Conservation (phyloP, 2,797 vertebrate genomes). For the Phrynocephalus vlangalii region DNA sequence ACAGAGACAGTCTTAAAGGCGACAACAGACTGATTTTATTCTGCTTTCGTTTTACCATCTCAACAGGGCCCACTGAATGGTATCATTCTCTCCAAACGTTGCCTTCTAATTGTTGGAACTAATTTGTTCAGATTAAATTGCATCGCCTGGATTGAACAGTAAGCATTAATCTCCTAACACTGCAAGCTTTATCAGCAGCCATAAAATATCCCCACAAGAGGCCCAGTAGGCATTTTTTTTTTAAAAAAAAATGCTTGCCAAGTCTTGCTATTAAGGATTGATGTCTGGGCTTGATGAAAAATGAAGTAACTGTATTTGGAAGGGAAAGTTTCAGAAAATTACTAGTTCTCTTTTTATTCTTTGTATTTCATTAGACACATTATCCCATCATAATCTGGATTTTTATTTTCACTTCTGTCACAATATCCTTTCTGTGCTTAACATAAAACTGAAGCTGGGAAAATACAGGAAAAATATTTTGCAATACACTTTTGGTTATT, state of each 20-base stretch:
- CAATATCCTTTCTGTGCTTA: constrained; percentile 60
- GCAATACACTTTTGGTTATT: not conserved
- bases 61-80: constrained; percentile 52
- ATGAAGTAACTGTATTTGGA: constrained; percentile 58
- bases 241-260: constrained; percentile 34
- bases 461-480: not conserved
- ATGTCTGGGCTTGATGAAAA: constrained; percentile 50
- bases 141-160: constrained; percentile 26
- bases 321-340: constrained; percentile 45
- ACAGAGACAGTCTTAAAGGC: constrained; percentile 41
- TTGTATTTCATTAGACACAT: constrained; percentile 34
- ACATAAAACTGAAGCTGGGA: not conserved
- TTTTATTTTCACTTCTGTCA: constrained; percentile 30
- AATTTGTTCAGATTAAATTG: constrained; percentile 57
- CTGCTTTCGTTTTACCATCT: constrained; percentile 43
- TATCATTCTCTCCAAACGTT: constrained; percentile 30
- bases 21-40: constrained; percentile 33
- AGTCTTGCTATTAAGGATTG: constrained; percentile 57
- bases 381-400: constrained; percentile 23
- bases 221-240: constrained; percentile 49
- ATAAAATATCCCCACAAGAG: constrained; percentile 57
- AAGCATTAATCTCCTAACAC: constrained; percentile 57
- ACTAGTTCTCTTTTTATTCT: constrained; percentile 38
- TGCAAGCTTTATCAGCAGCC: constrained; percentile 57
- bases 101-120: constrained; percentile 57